Evolutionary conservation across 1,140 invertebrate genomes (phyloP), one percentile per base, ranked within the genome.

Genomic region (Magallana ariakensis): DNA sequence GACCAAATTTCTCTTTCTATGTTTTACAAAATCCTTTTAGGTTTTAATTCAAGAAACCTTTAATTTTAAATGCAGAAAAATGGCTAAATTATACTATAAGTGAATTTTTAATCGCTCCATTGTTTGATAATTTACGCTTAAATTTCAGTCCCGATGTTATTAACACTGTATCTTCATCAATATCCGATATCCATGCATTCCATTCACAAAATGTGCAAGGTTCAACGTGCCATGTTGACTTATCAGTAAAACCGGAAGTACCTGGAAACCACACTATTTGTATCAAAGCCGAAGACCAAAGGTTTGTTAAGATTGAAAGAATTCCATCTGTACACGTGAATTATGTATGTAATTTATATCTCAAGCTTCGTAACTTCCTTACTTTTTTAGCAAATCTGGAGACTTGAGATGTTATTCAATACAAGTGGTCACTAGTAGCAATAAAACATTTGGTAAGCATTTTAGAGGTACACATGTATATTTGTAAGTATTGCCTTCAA

Each of bases 371-470:
- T 46, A 46, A 46, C n/a, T 15, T 60, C 15, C 9, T 60, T 60
- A 13, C 13, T 16, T 60, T 15, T n/a, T 16, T n/a, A 60, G 58
- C n/a, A 60, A 75, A 9, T 19, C 10, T 75, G 66, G 66, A 11
- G 66, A 75, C 33, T 19, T 75, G 22, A 75, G 22, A 75, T 75
- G 66, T 75, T 75, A 75, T 22, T 26, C 10, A 0, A 75, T 75
- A 9, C 66, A 75, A 75, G 66, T 75, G 11, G 66, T 75, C 66
- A 75, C 66, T 13, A 26, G 9, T 10, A 75, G 33, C 13, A 75
- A 75, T 26, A 75, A 75, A 13, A 75, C 66, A 75, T 33, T 75
- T 75, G 66, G 66, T 75, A 75, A 75, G 66, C 22, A 11, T 75
- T 75, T 75, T 26, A 9, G 9, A 19, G 22, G 7, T 22, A 26